phyloP scores from a whole-genome alignment of 1,140 invertebrate genomes.

The Drosophila pachea region DNA sequence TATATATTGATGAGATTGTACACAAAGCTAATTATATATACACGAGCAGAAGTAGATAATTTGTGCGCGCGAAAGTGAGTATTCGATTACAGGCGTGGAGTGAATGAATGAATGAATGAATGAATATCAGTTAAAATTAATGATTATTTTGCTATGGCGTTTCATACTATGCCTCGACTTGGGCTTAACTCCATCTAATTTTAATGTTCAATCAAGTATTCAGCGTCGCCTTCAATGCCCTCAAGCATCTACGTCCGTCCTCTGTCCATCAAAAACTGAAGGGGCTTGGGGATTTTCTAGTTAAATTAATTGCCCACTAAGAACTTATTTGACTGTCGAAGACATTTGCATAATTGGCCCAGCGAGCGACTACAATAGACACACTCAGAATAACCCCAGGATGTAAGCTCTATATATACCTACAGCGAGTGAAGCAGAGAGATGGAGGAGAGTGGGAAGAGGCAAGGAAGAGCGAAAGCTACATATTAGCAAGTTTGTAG shows the following conservation, averaged over 20 bases:
- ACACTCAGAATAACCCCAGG: constrained; percentile 8
- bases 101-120: constrained; percentile 40
- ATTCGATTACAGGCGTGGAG: neutral
- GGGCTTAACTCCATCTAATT: constrained; percentile 42
- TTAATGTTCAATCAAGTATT: constrained; percentile 72
- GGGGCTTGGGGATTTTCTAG: constrained; percentile 21
- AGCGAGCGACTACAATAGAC: neutral
- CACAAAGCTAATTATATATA: constrained; percentile 23
- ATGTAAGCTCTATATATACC: constrained; percentile 20
- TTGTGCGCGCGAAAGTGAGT: constrained; percentile 26
- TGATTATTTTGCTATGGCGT: constrained; percentile 30
- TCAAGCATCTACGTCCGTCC: constrained; percentile 38
- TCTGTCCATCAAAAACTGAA: constrained; percentile 32
- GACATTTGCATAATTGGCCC: constrained; percentile 57
- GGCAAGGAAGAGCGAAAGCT: neutral
- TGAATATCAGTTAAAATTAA: constrained; percentile 65
- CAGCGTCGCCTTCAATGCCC: constrained; percentile 58
- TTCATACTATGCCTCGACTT: constrained; percentile 27
- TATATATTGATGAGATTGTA: neutral
- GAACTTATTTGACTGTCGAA: constrained; percentile 18
- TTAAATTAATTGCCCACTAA: constrained; percentile 49
- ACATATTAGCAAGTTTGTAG: constrained; percentile 15
- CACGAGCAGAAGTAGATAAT: constrained; percentile 18
- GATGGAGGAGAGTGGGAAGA: too few species aligned
- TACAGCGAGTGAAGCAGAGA: too few species aligned